Percentiles rank a stretch among this genome's conserved stretches.
phyloP scores from a whole-genome alignment of 2,888 invertebrate species.

The Panopea generosa region DNA sequence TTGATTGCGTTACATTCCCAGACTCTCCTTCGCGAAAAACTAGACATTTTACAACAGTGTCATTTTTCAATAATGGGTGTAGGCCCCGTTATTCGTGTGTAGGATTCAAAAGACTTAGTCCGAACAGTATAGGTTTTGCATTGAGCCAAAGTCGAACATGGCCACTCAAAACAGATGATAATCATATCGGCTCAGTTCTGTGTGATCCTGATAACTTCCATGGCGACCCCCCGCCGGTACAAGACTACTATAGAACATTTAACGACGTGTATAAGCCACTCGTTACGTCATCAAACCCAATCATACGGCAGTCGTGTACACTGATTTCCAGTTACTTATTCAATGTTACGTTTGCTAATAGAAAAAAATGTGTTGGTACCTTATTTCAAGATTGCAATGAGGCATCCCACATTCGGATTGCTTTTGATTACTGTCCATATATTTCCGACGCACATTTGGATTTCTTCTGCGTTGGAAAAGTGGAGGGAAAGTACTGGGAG shows the following conservation, averaged over 20 bases:
- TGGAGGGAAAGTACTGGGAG: slow-evolving; percentile 76
- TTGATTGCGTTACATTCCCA: slow-evolving; percentile 69
- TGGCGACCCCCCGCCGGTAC: slow-evolving; percentile 70
- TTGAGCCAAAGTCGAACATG: slow-evolving; percentile 73
- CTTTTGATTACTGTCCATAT: slow-evolving; percentile 61
- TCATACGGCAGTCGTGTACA: slow-evolving; percentile 63
- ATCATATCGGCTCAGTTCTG: slow-evolving; percentile 51
- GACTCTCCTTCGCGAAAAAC: slow-evolving; percentile 60
- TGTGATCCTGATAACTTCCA: slow-evolving; percentile 69
- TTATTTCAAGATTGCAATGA: slow-evolving; percentile 74
- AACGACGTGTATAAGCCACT: slow-evolving; percentile 68
- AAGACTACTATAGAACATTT: slow-evolving; percentile 70
- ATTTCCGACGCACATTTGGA: slow-evolving; percentile 40
- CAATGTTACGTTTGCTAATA: slow-evolving; percentile 62
- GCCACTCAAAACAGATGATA: slow-evolving; percentile 60
- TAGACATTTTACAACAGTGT: slow-evolving; percentile 70
- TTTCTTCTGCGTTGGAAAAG: slow-evolving; percentile 72
- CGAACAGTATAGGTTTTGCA: slow-evolving; percentile 69
- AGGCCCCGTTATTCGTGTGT: slow-evolving; percentile 78
- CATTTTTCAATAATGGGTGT: slow-evolving; percentile 75
- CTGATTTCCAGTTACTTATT: slow-evolving; percentile 64
- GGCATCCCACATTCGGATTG: slow-evolving; percentile 65
- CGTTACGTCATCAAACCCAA: slow-evolving; percentile 46
- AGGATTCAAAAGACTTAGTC: slow-evolving; percentile 63
- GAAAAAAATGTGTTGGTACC: slow-evolving; percentile 68